phyloP scores from a whole-genome alignment of 2,888 invertebrate species.

The Euplexia lucipara region DNA sequence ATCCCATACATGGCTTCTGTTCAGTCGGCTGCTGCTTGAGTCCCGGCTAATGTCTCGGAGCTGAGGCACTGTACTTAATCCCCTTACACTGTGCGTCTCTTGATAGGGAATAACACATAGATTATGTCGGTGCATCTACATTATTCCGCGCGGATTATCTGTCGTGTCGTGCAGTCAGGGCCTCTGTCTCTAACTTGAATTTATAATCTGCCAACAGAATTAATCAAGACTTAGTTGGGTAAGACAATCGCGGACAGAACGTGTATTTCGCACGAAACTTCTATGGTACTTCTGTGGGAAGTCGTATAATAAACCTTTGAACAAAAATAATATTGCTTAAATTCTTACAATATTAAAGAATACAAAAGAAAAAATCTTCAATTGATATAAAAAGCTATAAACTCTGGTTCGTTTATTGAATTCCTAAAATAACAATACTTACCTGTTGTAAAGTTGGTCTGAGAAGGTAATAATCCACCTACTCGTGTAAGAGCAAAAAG shows the following conservation, averaged over 20 bases:
- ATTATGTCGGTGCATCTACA: slow-evolving; percentile 79
- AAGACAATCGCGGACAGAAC: slow-evolving; percentile 20
- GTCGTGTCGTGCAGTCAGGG: slow-evolving; percentile 72
- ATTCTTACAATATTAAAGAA: slow-evolving; percentile 10
- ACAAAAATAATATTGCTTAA: slow-evolving; percentile 15
- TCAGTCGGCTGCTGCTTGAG: slow-evolving; percentile 60
- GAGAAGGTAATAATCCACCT: slow-evolving; percentile 52
- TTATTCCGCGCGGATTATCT: slow-evolving; percentile 80
- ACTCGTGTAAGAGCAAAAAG: slow-evolving; percentile 47
- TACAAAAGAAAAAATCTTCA: slow-evolving; percentile 21
- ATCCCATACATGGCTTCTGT: slow-evolving; percentile 65
- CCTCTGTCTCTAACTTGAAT: slow-evolving; percentile 67
- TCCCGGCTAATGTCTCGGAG: slow-evolving; percentile 69
- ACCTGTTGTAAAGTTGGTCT: slow-evolving; percentile 46
- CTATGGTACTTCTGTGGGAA: neutral
- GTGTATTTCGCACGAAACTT: slow-evolving; percentile 6
- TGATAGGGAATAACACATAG: slow-evolving; percentile 78
- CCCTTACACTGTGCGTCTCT: slow-evolving; percentile 73
- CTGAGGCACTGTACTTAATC: slow-evolving; percentile 76
- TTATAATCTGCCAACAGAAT: slow-evolving; percentile 73
- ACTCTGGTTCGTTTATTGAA: slow-evolving; percentile 42
- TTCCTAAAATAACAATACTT: slow-evolving; percentile 46
- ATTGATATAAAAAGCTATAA: slow-evolving; percentile 21
- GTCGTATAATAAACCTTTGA: neutral
- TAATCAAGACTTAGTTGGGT: slow-evolving; percentile 67